Evolutionary conservation across 2,797 vertebrate genomes (phyloP), one percentile per base, ranked within the genome.

Genomic region (Notolepis coatsorum): DNA sequence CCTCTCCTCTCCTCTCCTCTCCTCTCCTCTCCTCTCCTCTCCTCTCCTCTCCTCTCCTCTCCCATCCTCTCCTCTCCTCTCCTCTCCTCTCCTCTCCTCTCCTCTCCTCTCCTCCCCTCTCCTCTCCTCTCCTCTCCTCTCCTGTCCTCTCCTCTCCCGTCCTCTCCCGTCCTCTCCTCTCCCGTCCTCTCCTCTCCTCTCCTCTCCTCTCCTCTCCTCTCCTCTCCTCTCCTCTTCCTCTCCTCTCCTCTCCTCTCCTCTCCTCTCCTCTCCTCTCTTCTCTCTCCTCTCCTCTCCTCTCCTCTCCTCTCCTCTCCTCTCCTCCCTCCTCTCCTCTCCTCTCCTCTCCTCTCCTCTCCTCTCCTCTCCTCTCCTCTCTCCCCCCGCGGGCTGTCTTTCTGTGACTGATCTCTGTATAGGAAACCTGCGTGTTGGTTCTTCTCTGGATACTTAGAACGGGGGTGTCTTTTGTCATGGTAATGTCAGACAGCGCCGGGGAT

Each of bases 391-490:
- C n/a, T n/a, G n/a, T n/a, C n/a, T n/a, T n/a, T n/a, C n/a, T n/a
- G n/a, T n/a, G n/a, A n/a, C n/a, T n/a, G n/a, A 23, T 12, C 12
- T 13, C 12, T 12, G 12, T 35, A 37, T 37, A 37, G 33, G 33
- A 37, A 12, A n/a, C 10, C 5, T 37, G 33, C 12, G 33, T 13
- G 33, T 35, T 5, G 1, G 33, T 9, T 9, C 3, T 37, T 37
- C 35, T n/a, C 12, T 37, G 35, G 15, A n/a, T 46, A 31, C 30
- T 50, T 88, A 61, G 61, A 75, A 65, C 72, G 28, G 20, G 71
- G 62, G 73, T 82, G 59, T 55, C 27, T 84, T 87, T 54, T 81
- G 15, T 31, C 71, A 71, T 80, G 67, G 64, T 63, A 72, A n/a
- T n/a, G n/a, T n/a, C n/a, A n/a, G n/a, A n/a, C n/a, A n/a, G n/a